Conservation (phyloP, 1,140 invertebrate genomes). For the Harpegnathos saltator region DNA sequence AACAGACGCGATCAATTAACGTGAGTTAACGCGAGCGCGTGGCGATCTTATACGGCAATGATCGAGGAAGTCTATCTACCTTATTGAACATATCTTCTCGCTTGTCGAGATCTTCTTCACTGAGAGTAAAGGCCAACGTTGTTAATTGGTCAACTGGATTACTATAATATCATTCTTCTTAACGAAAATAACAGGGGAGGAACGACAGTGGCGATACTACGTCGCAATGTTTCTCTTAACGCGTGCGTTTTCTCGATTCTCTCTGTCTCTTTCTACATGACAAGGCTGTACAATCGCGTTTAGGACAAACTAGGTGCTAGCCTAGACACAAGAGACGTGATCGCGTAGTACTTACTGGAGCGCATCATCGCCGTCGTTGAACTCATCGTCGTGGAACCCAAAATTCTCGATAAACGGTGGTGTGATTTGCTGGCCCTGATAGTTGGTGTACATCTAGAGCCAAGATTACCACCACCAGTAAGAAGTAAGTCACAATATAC, state of each 20-base stretch:
- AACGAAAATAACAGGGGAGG: constrained; percentile 33
- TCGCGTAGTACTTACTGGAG: constrained; percentile 80
- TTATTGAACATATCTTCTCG: constrained; percentile 87
- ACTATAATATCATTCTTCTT: constrained; percentile 78
- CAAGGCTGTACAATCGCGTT: background rate
- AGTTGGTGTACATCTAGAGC: constrained; percentile 87
- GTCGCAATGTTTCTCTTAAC: constrained; percentile 5
- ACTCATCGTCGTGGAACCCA: constrained; percentile 89
- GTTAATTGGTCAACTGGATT: constrained; percentile 86
- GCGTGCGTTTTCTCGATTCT: background rate
- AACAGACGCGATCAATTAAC: background rate
- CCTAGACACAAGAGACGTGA: background rate
- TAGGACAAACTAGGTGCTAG: constrained; percentile 3
- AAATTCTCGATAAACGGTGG: constrained; percentile 88
- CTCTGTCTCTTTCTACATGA: no score
- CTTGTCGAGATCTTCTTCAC: constrained; percentile 85
- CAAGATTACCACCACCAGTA: constrained; percentile 15
- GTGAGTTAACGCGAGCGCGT: background rate
- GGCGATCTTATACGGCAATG: background rate
- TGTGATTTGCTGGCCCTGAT: constrained; percentile 88
- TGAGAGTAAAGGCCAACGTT: constrained; percentile 86
- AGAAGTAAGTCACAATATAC: constrained; percentile 11
- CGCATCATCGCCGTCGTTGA: constrained; percentile 88
- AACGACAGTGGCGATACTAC: constrained; percentile 23
- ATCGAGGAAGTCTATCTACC: constrained; percentile 70